Percentiles rank a stretch among this genome's conserved stretches.
Conservation (phyloP, 2,888 invertebrate species). For the Ptychoptera contaminata region DNA sequence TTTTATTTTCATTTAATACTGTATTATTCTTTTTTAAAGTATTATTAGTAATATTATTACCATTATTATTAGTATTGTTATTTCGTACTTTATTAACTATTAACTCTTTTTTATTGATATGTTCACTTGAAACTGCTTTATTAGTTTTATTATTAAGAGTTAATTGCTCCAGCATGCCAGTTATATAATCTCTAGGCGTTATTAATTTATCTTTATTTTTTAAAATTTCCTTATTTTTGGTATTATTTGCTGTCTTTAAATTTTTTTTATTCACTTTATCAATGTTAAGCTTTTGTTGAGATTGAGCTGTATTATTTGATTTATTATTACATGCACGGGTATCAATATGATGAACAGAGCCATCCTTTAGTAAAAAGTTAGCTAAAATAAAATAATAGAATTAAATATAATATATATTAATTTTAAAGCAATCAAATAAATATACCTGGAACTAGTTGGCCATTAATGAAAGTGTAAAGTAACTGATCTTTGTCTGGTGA, state of each 20-base stretch:
- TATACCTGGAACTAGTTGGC: conserved; percentile 29
- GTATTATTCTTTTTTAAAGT: no score
- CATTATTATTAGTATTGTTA: no score
- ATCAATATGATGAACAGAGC: background rate
- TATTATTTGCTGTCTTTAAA: background rate
- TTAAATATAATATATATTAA: no score
- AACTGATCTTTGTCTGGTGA: conserved; percentile 58
- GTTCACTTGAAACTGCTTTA: conserved; percentile 12
- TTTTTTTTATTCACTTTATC: background rate
- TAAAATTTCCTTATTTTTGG: background rate
- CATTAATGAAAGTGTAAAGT: conserved; percentile 52
- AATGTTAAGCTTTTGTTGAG: background rate
- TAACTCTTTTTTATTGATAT: conserved; percentile 18
- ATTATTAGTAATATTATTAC: no score
- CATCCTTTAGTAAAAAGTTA: no score
- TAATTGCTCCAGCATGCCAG: background rate
- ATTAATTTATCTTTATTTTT: background rate
- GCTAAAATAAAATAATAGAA: no score
- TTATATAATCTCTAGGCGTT: background rate
- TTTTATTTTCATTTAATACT: conserved; percentile 15
- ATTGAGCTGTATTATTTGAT: conserved; percentile 4
- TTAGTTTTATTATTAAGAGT: background rate
- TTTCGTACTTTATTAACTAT: no score
- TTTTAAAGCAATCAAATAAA: no score
- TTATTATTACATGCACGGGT: conserved; percentile 1